Evolutionary conservation across 53 echinoderm and acorn worm genomes (phyloP), one percentile per base, ranked within the genome.

Genomic region (Echinarachnius parma): DNA sequence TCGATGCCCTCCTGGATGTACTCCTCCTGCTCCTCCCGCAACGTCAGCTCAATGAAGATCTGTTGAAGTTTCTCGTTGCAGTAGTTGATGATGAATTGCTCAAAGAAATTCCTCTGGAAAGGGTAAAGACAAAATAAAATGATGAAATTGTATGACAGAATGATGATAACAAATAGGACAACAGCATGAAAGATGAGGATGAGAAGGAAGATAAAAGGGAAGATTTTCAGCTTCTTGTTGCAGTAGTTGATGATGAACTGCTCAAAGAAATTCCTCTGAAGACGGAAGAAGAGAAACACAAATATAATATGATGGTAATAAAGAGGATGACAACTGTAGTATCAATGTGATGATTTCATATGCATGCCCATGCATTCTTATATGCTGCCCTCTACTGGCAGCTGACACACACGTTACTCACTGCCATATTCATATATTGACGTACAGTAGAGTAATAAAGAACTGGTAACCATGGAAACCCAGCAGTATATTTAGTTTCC

Each of bases 31-130:
- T 95, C 96, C 31, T 95, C 87, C 23, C 81, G 64, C 42, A 95
- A 35, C 0, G 96, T 95, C 53, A 95, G 47, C 86, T 95, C 96
- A 48, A 95, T 95, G 75, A 95, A 95, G 79, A 95, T 95, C 85
- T 95, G 96, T 37, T 95, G 96, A 22, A 95, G 87, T 76, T 91
- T 95, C 82, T 95, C 96, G 29, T 95, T 95, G 65, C 96, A 95
- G 62, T 87, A 95, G 66, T 95, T 91, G 87, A 95, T 95, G 79
- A 95, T 91, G 65, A 91, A 95, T 77, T 95, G 96, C 77, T 95
- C 96, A 82, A 91, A 91, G 34, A 64, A 75, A 61, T 95, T 95
- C 44, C 46, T 60, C 96, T 95, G 63, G 48, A 15, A 7, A 4
- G 21, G 21, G 30, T 9, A 32, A 47, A 37, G 29, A 62, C 9